A percentile compares a stretch with the other conserved stretches of the same genome.
These are phyloP conservation scores for Hydrochoerus hydrochaeris DNA, from an alignment of 2,113 vertebrate genomes.

Conservation along the genomic window DNA sequence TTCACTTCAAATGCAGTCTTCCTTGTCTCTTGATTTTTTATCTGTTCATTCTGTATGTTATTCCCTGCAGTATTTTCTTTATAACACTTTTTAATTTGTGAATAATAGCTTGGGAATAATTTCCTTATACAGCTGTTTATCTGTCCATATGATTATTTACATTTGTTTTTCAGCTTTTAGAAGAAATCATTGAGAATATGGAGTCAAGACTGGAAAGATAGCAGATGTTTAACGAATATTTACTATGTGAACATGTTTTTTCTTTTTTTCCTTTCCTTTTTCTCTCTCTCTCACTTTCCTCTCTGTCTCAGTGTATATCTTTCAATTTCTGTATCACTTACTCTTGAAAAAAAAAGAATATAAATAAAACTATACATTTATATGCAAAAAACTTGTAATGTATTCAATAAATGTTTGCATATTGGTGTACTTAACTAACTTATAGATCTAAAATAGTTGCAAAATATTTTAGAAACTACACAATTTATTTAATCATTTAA, in stretches of 20 bases:
- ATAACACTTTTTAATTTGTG: background rate
- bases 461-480: background rate
- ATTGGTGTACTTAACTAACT: background rate
- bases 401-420: conserved; percentile 21
- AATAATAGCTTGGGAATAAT: background rate
- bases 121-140: background rate
- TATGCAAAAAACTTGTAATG: background rate
- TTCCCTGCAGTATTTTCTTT: background rate
- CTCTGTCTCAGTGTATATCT: background rate
- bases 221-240: background rate
- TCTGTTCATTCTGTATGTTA: background rate
- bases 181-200: background rate
- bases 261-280: background rate
- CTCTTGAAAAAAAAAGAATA: background rate
- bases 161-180: conserved; percentile 20
- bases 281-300: background rate
- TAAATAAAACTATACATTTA: background rate
- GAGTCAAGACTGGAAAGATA: background rate
- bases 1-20: background rate
- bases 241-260: background rate
- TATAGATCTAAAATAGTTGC: background rate
- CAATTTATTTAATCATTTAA: conserved; percentile 34
- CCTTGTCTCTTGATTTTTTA: background rate
- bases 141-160: background rate
- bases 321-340: background rate